Evolutionary conservation across 53 echinoderm and acorn worm species (phyloP), one percentile per base, ranked within the genome.

Genomic region (Mesocentrotus franciscanus): DNA sequence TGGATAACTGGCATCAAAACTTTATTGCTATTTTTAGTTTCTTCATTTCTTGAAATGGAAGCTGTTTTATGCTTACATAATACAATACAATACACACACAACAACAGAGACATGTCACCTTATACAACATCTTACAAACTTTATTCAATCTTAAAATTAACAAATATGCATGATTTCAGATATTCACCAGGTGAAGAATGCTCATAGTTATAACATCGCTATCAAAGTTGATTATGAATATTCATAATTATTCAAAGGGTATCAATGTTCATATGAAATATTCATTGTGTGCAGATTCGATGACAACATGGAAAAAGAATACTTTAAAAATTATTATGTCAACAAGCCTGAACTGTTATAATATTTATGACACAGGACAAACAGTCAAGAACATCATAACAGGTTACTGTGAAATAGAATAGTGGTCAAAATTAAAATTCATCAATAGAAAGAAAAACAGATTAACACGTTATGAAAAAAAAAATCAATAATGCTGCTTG

Each of bases 161-260:
- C 74, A 74, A 74, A 74, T 29, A 81, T 81, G 42, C 81, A 81
- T 81, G 81, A 81, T 81, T 81, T 81, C 81, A 81, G 81, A 81
- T 42, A 36, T 39, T 42, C 36, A 39, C 20, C 18, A 39, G 20
- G 22, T 81, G 18, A 78, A 14, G 34, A 81, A 81, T 81, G 33
- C 8, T 39, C 39, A 74, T 74, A 74, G 74, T 39, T 3, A 18
- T 42, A 7, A 81, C 36, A 39, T 10, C 17, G 42, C 18, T 81
- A 16, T 29, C 17, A 39, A 64, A 81, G 13, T 30, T 74, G 29
- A 30, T 39, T 29, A 64, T 64, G 15, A 64, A 18, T 64, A 39
- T 81, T 36, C 36, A 81, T 81, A 22, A 76, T 36, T 39, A 81
- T 20, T 33, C 42, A 81, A 33, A 33, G 4, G 33, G 33, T 76